These are phyloP conservation scores for Drosophila oshimai DNA, from an alignment of 1,140 invertebrate species.

Conservation along the genomic window DNA sequence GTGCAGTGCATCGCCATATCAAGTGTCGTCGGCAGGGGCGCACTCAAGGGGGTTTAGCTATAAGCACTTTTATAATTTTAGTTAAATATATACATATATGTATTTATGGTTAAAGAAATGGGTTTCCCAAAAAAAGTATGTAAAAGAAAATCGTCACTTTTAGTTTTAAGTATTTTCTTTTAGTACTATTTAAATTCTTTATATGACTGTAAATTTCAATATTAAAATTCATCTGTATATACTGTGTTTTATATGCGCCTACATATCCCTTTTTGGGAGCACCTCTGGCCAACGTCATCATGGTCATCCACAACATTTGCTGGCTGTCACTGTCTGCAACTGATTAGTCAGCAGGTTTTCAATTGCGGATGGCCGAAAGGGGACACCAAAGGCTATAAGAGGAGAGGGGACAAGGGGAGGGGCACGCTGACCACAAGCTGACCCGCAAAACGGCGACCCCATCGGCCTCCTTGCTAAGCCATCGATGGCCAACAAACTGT, in stretches of 20 bases:
- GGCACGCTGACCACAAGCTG: conserved; percentile 18
- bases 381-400: conserved; percentile 5
- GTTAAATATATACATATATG: too few species aligned
- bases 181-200: too few species aligned
- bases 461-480: conserved; percentile 14
- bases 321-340: conserved; percentile 53
- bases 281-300: conserved; percentile 24
- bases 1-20: conserved; percentile 47
- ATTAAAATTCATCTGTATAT: too few species aligned
- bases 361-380: background rate
- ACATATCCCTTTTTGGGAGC: background rate
- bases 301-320: conserved; percentile 17
- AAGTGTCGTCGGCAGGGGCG: conserved; percentile 38
- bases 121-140: too few species aligned
- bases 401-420: background rate
- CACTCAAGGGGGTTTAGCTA: background rate
- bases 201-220: too few species aligned
- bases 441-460: conserved; percentile 14
- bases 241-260: too few species aligned
- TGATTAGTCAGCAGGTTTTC: conserved; percentile 69
- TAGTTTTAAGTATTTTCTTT: too few species aligned
- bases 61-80: too few species aligned
- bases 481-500: conserved; percentile 1
- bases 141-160: too few species aligned
- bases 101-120: too few species aligned